Base-by-base conservation (phyloP, 2,797 vertebrate species). In the Pseudomugil gertrudae region DNA sequence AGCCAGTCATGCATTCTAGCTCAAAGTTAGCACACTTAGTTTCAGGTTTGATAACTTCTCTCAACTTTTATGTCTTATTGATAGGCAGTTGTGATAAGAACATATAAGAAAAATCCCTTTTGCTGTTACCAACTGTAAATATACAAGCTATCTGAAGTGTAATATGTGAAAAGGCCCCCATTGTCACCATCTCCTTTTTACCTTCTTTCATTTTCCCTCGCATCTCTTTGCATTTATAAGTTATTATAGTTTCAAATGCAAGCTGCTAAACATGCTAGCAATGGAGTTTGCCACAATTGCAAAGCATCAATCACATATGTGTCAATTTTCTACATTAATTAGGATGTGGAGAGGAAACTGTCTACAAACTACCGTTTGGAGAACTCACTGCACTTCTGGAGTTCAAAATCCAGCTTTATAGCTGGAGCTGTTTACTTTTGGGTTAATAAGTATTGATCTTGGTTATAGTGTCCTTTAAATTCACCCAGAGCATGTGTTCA, bases 221-320 rank as follows among this genome's bases (percentile, higher is more conserved):
- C 74, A 80, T 66, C 79, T 70, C 78, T 87, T 83, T 87, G 84
- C 83, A 89, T 87, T 79, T 58, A 81, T 86, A 86, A 87, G 90
- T 83, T 87, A 86, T 87, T 78, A 40, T 55, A 51, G 60, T 26
- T 86, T 67, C 74, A 70, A 69, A 48, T 36, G 74, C 78, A 70
- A 68, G 68, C 75, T 72, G 74, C 29, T 73, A 67, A 80, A 80
- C 58, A 74, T 36, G 45, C 43, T 73, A 27, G 76, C 67, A 54
- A 60, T 57, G 45, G 11, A 45, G 77, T 65, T 70, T 53, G 27
- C 15, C 48, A 26, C 26, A 29, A 73, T 55, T 59, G 57, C 32
- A 52, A 35, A 48, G 9, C 17, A 50, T 62, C 21, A 48, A 5
- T 13, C 10, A 11, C 47, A 48, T 45, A 2, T 45, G n/a, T 45